Base-by-base conservation (phyloP, 2,113 vertebrate genomes). In the Lonchura striata region DNA sequence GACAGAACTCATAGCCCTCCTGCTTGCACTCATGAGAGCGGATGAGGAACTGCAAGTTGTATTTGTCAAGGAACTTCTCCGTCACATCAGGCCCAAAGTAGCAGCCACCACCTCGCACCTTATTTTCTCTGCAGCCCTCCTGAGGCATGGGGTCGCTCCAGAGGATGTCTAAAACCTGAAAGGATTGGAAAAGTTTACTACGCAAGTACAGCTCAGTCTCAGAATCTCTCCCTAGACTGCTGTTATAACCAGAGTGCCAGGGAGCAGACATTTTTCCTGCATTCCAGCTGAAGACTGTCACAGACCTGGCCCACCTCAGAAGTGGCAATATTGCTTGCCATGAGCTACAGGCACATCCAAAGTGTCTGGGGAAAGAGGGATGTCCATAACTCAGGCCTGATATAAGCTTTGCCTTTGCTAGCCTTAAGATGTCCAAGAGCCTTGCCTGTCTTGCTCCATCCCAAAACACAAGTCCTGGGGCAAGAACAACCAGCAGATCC, bases 1-100 rank as follows among this genome's bases (percentile, higher is more conserved):
- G 99, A 87, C 99, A 99, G 97, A 99, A 99, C 92, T 99, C 99
- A 0, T 99, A 99, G 77, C 99, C 99, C 23, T 99, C 99, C 18
- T 98, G 99, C 95, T 99, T 99, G 98, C 99, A 99, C 95, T 99
- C 99, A 0, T 99, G 99, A 16, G 99, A 99, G 20, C 98, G 98
- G 95, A 99, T 99, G 88, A 99, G 98, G 74, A 99, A 97, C 71
- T 98, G 98, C 42, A 99, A 94, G 47, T 94, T 96, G 97, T 99
- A 95, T 74, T 98, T 98, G 44, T 96, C 90, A 13, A 99, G 97
- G 79, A 99, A 95, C 68, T 94, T 92, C 53, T 97, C 95, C 0
- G 99, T 99, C 89, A 99, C 98, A 1, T 99, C 98, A 10, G 99
- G 99, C 8, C 99, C 99, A 88, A 99, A 99, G 96, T 98, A 99